Evolutionary conservation across 2,797 vertebrate genomes (phyloP).

Genomic region (Sandelia bainsii): DNA sequence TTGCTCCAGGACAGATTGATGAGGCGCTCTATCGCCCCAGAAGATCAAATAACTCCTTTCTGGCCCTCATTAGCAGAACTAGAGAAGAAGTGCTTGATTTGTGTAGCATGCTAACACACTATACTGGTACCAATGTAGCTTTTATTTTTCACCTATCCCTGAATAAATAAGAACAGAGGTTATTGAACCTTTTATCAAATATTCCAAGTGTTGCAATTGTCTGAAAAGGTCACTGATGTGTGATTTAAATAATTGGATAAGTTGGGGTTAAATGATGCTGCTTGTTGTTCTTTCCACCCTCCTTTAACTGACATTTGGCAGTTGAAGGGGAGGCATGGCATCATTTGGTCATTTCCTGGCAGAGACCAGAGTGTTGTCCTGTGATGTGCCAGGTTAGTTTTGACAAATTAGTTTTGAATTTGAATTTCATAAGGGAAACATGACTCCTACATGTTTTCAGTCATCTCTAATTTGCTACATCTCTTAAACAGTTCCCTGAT

Average conservation of each 20-base stretch:
- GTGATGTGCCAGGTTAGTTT: slow-evolving; percentile 30
- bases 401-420: slow-evolving; percentile 35
- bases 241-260: slow-evolving; percentile 41
- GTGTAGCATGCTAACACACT: slow-evolving; percentile 15
- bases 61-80: slow-evolving; percentile 73
- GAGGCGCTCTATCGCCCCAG: slow-evolving; percentile 67
- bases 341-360: slow-evolving; percentile 41
- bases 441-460: background rate
- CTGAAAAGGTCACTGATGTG: slow-evolving; percentile 24
- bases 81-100: slow-evolving; percentile 40
- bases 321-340: slow-evolving; percentile 25
- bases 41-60: slow-evolving; percentile 80
- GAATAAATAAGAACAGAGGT: slow-evolving; percentile 14
- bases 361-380: slow-evolving; percentile 1
- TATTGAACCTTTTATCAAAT: slow-evolving; percentile 18
- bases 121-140: background rate
- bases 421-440: slow-evolving; percentile 22
- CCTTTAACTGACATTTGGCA: slow-evolving; percentile 39
- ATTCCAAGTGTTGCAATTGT: slow-evolving; percentile 20
- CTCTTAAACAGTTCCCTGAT: background rate
- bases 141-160: slow-evolving; percentile 25
- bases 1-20: slow-evolving; percentile 79
- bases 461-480: background rate
- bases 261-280: slow-evolving; percentile 22
- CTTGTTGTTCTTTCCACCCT: slow-evolving; percentile 33